phyloP scores from a whole-genome alignment of 2,113 vertebrate genomes.

The Brevimyrus niger region DNA sequence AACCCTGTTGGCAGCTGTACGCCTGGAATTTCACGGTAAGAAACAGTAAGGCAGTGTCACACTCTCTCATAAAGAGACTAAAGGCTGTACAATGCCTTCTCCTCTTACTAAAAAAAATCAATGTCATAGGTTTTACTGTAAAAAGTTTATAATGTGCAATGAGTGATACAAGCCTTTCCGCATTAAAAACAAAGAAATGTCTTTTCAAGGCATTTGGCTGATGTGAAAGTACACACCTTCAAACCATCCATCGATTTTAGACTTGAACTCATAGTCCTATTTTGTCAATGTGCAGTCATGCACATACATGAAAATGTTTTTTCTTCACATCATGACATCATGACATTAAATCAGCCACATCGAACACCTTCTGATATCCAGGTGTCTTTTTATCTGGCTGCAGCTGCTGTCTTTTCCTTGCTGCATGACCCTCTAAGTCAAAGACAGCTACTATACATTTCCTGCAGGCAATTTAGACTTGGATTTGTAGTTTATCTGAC shows the following conservation, averaged over 20 bases:
- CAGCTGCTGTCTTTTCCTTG: background rate
- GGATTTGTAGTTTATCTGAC: background rate
- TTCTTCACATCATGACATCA: background rate
- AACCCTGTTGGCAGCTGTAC: slow-evolving; percentile 97
- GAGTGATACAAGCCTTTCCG: slow-evolving; percentile 57
- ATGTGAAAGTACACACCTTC: slow-evolving; percentile 60
- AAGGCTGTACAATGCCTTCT: slow-evolving; percentile 72
- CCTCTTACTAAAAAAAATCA: slow-evolving; percentile 87
- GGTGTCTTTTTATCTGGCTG: background rate
- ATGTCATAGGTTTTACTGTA: slow-evolving; percentile 67
- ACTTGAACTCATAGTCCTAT: slow-evolving; percentile 32
- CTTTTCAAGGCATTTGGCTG: slow-evolving; percentile 70
- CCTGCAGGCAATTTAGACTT: background rate
- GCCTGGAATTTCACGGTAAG: slow-evolving; percentile 92
- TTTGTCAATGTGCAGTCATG: slow-evolving; percentile 15
- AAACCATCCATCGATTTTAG: slow-evolving; percentile 20
- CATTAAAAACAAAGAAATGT: slow-evolving; percentile 69
- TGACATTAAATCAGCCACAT: background rate
- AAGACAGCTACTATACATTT: background rate
- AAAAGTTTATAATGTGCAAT: slow-evolving; percentile 58
- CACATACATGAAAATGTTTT: background rate
- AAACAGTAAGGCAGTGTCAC: slow-evolving; percentile 98
- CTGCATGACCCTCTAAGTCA: background rate
- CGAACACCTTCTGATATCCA: background rate
- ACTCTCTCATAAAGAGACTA: slow-evolving; percentile 96